These are phyloP conservation scores for Augochlorella aurata DNA, from an alignment of 2,888 invertebrate species.

Conservation along the genomic window DNA sequence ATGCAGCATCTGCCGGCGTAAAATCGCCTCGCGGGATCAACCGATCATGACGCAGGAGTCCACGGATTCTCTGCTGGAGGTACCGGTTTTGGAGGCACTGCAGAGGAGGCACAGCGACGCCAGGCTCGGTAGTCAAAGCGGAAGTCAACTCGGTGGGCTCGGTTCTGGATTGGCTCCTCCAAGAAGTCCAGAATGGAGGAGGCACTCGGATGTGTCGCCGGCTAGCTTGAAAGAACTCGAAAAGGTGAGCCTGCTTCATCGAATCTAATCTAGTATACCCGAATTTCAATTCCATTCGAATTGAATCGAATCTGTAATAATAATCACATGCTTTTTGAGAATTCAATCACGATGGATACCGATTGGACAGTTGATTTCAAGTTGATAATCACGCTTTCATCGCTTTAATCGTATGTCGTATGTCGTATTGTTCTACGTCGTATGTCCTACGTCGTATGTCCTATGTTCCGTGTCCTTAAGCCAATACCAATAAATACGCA, in stretches of 20 bases:
- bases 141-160: conserved; percentile 80
- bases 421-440: neutral
- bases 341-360: neutral
- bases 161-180: conserved; percentile 90
- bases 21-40: conserved; percentile 89
- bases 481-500: no score
- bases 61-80: conserved; percentile 91
- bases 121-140: conserved; percentile 84
- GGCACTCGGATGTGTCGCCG: conserved; percentile 94
- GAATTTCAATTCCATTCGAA: no score
- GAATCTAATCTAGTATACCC: neutral
- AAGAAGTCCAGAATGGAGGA: conserved; percentile 90
- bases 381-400: conserved; percentile 37
- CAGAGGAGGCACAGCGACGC: conserved; percentile 92
- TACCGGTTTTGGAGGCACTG: conserved; percentile 90
- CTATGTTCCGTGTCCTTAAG: no score
- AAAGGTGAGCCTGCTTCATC: conserved; percentile 85
- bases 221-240: conserved; percentile 94
- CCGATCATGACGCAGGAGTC: conserved; percentile 89
- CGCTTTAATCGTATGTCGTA: conserved; percentile 22
- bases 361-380: neutral
- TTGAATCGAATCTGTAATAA: no score
- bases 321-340: neutral
- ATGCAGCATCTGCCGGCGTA: conserved; percentile 94
- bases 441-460: no score